Conservation (phyloP, 2,888 invertebrate species). For the Dioctria linearis region DNA sequence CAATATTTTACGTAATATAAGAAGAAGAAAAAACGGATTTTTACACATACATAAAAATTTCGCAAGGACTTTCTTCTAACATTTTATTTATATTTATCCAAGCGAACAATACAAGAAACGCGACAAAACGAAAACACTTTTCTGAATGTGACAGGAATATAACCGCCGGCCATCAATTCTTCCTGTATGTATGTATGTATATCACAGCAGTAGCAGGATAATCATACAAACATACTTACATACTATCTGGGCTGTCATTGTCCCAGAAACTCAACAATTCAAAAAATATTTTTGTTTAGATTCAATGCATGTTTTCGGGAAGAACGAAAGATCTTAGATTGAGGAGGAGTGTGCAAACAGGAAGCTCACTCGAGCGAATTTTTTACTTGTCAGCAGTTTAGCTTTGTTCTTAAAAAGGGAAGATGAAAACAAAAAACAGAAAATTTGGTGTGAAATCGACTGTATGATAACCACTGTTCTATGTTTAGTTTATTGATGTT, state of each 20-base stretch:
- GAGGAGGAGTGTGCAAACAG: not conserved
- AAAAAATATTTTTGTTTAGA: constrained; percentile 35
- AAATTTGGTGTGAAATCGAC: constrained; percentile 58
- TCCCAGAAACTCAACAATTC: not conserved
- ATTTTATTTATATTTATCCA: constrained; percentile 25
- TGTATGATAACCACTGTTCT: constrained; percentile 50
- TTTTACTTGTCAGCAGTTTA: constrained; percentile 56
- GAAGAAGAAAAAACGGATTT: not conserved
- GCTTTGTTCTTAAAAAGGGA: constrained; percentile 54
- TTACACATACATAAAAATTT: not conserved
- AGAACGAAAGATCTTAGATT: not conserved
- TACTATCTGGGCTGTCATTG: not conserved
- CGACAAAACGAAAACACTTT: constrained; percentile 47
- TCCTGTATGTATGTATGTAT: not conserved
- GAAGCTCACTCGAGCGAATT: constrained; percentile 51
- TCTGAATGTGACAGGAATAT: constrained; percentile 55
- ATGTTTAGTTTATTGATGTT: no score
- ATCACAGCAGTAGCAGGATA: no score
- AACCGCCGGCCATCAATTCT: constrained; percentile 33
- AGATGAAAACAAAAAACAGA: constrained; percentile 32
- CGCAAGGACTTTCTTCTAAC: constrained; percentile 9
- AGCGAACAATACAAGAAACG: constrained; percentile 16
- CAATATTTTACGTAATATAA: not conserved
- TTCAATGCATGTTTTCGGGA: constrained; percentile 21
- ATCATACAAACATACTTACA: not conserved